Evolutionary conservation across 2,797 vertebrate species (phyloP).

Genomic region (Melanotaenia trifasciata): DNA sequence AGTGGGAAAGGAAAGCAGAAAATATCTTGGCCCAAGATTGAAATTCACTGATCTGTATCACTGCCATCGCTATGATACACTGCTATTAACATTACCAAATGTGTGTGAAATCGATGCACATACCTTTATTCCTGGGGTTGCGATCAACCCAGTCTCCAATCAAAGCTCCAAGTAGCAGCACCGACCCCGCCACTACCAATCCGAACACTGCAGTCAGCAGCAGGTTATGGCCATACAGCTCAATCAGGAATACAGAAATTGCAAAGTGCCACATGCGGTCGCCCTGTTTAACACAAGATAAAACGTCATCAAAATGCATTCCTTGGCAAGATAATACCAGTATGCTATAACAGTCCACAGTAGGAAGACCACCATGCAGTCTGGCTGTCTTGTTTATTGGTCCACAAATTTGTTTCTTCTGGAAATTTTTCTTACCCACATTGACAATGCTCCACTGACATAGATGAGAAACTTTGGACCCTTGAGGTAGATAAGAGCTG

Average conservation of each 20-base stretch:
- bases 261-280: conserved; percentile 88
- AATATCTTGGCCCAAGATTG: conserved; percentile 37
- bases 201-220: conserved; percentile 84
- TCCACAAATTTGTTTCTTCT: conserved; percentile 42
- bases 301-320: conserved; percentile 11
- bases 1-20: conserved; percentile 28
- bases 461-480: conserved; percentile 87
- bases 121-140: conserved; percentile 88
- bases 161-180: conserved; percentile 84
- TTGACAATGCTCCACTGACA: conserved; percentile 83
- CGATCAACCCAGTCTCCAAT: conserved; percentile 88
- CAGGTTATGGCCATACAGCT: conserved; percentile 81
- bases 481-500: conserved; percentile 80
- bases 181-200: conserved; percentile 84
- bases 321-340: background rate
- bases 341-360: conserved; percentile 21
- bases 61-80: background rate
- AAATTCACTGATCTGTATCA: conserved; percentile 36
- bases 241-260: conserved; percentile 85
- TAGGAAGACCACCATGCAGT: conserved; percentile 29
- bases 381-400: conserved; percentile 24
- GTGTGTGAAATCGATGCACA: conserved; percentile 4
- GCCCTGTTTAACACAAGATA: conserved; percentile 71
- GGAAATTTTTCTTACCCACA: conserved; percentile 83
- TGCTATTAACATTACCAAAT: conserved; percentile 12